These are phyloP conservation scores for Thamnophis sirtalis DNA, from an alignment of 2,113 vertebrate genomes.

Conservation along the genomic window DNA sequence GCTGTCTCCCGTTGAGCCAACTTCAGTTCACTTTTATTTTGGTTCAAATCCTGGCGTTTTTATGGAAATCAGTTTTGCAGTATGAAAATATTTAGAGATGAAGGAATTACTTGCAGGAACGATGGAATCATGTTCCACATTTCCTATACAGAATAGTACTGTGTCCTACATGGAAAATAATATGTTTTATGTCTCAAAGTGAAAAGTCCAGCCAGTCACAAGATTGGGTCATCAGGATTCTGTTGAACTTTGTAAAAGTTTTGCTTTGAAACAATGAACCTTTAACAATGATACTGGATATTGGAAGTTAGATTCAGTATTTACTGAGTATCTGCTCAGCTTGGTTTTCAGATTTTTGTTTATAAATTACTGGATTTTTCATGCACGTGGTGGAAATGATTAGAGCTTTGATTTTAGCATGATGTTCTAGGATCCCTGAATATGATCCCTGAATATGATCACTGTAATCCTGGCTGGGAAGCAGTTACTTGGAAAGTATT, in stretches of 20 bases:
- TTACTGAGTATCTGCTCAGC: neutral
- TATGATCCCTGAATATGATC: neutral
- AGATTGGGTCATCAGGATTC: neutral
- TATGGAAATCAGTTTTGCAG: neutral
- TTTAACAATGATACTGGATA: neutral
- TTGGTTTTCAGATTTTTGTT: neutral
- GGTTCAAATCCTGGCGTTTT: neutral
- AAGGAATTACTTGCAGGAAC: neutral
- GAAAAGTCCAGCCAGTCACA: neutral
- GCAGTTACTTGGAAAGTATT: neutral
- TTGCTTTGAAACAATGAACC: neutral
- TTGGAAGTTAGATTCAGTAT: neutral
- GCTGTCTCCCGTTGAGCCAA: neutral
- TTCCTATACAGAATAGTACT: neutral
- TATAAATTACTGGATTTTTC: neutral
- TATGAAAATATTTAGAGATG: neutral
- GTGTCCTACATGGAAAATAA: neutral
- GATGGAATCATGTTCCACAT: neutral
- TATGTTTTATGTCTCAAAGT: neutral
- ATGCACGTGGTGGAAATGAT: neutral
- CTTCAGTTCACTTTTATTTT: neutral
- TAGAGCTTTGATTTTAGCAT: neutral
- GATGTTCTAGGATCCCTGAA: neutral
- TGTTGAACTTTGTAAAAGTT: neutral
- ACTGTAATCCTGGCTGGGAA: accelerated